These are phyloP conservation scores for Lutjanus erythropterus DNA, from an alignment of 2,113 vertebrate genomes.

Conservation along the genomic window DNA sequence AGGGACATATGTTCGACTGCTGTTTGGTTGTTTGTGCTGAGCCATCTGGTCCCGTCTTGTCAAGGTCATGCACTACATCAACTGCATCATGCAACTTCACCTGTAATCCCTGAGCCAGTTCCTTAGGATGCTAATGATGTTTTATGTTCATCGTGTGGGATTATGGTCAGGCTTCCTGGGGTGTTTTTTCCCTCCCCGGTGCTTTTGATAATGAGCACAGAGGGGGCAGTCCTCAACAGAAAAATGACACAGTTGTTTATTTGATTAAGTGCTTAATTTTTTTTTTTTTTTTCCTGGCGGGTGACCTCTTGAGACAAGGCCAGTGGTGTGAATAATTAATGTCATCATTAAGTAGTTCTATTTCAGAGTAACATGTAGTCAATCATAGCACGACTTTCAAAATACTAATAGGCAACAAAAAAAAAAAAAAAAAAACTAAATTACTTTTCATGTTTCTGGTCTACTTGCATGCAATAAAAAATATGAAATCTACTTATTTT, in stretches of 20 bases:
- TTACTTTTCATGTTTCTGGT: too few relatives aligned
- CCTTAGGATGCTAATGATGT: slow-evolving; percentile 34
- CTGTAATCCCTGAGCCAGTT: slow-evolving; percentile 35
- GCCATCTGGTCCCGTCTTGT: slow-evolving; percentile 57
- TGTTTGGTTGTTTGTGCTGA: slow-evolving; percentile 45
- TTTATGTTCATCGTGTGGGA: background rate
- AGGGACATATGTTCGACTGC: slow-evolving; percentile 38
- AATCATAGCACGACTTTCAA: too few relatives aligned
- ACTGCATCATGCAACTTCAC: slow-evolving; percentile 4
- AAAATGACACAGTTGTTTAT: background rate
- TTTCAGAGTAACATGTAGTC: too few relatives aligned
- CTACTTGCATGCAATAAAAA: too few relatives aligned
- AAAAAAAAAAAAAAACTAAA: too few relatives aligned
- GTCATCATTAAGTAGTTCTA: background rate
- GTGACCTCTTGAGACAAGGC: background rate
- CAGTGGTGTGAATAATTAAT: background rate
- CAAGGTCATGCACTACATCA: slow-evolving; percentile 65
- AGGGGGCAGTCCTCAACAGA: background rate
- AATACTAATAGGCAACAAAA: too few relatives aligned
- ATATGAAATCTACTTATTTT: too few relatives aligned
- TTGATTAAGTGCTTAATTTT: slow-evolving; percentile 4
- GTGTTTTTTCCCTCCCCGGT: background rate
- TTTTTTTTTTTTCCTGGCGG: background rate
- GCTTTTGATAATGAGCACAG: background rate
- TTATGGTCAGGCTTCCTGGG: background rate